Evolutionary conservation across 2,888 invertebrate species (phyloP).

Genomic region (Andrena praecox): DNA sequence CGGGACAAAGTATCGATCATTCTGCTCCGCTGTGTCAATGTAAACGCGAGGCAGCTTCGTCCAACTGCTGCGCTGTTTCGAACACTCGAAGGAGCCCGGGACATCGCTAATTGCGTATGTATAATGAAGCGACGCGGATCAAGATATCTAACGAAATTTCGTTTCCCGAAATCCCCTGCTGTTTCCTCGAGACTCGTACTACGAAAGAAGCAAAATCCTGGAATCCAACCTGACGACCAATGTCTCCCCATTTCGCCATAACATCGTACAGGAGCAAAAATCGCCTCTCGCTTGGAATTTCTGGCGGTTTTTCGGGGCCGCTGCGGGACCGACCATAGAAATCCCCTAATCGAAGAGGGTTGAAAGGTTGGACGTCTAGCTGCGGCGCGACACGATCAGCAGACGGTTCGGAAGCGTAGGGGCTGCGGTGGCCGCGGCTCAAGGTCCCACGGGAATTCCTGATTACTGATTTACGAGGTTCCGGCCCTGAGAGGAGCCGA

Average conservation of each 20-base stretch:
- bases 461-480: constrained; percentile 83
- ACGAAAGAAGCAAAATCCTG: no score
- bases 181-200: no score
- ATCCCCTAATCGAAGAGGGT: constrained; percentile 3
- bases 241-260: neutral
- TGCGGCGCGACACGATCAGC: constrained; percentile 48
- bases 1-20: constrained; percentile 29
- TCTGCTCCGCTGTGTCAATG: constrained; percentile 14
- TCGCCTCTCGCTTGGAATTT: neutral
- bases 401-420: constrained; percentile 46
- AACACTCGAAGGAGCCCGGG: constrained; percentile 15
- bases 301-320: neutral
- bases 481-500: constrained; percentile 70
- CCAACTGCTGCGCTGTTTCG: neutral
- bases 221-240: no score
- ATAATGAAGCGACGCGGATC: constrained; percentile 22
- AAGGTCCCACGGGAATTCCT: constrained; percentile 74
- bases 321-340: constrained; percentile 12
- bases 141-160: neutral
- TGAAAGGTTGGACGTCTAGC: constrained; percentile 41
- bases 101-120: constrained; percentile 41
- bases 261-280: neutral
- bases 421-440: constrained; percentile 45
- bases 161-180: neutral
- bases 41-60: neutral